A percentile compares a stretch with the other conserved stretches of the same genome.
Evolutionary conservation across 2,888 invertebrate genomes (phyloP).

Genomic region (Meliscaeva auricollis): DNA sequence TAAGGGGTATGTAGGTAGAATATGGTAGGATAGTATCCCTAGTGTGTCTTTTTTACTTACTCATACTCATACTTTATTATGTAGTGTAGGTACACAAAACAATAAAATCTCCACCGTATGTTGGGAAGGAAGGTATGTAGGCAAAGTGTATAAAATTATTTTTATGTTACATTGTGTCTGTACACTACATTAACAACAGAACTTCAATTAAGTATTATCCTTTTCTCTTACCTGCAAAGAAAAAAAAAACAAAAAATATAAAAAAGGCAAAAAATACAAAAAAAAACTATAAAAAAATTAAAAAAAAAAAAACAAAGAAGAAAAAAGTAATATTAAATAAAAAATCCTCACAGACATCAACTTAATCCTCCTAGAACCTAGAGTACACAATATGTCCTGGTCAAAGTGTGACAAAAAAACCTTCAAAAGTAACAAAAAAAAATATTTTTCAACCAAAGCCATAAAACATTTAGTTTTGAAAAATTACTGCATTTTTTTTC

Average conservation of each 20-base stretch:
- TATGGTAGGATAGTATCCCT: background rate
- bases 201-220: constrained; percentile 47
- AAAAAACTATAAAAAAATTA: background rate
- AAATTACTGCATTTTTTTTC: constrained; percentile 66
- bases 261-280: constrained; percentile 15
- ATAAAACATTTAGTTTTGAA: constrained; percentile 54
- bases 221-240: constrained; percentile 61
- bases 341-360: constrained; percentile 20
- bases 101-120: background rate
- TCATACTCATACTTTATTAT: background rate
- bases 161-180: too few relatives aligned
- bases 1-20: too few relatives aligned
- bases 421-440: background rate
- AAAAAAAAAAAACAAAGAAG: constrained; percentile 7
- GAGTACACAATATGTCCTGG: constrained; percentile 8
- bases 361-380: constrained; percentile 33
- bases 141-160: too few relatives aligned
- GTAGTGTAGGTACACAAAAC: too few relatives aligned
- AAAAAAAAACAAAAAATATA: constrained; percentile 37
- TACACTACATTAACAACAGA: background rate
- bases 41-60: constrained; percentile 15
- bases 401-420: constrained; percentile 34
- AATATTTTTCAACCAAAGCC: constrained; percentile 35
- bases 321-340: constrained; percentile 17
- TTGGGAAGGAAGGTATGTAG: too few relatives aligned